phyloP scores from a whole-genome alignment of 2,113 vertebrate species.

The Ptychochromis oligacanthus region DNA sequence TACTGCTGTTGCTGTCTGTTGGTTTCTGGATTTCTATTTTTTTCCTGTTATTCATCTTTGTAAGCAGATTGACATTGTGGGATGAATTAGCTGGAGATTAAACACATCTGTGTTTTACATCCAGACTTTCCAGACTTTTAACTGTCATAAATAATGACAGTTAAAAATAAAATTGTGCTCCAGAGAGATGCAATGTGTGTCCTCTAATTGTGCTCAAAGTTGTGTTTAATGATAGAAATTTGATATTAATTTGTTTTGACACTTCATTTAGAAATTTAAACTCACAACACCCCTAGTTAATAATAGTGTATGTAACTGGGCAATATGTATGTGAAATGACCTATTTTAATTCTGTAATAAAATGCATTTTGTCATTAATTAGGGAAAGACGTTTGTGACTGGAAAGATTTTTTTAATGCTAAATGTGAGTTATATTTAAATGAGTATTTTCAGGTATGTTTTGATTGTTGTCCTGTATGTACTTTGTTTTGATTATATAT shows the following conservation, averaged over 20 bases:
- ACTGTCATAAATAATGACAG: constrained; percentile 23
- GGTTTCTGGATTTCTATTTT: constrained; percentile 8
- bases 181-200: background rate
- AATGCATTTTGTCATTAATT: constrained; percentile 18
- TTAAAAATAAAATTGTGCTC: background rate
- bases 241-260: constrained; percentile 32
- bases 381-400: background rate
- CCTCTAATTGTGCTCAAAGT: constrained; percentile 26
- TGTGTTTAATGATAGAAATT: constrained; percentile 28
- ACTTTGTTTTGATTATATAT: background rate
- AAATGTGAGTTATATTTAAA: background rate
- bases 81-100: constrained; percentile 26
- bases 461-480: background rate
- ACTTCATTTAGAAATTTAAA: constrained; percentile 35
- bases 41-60: background rate
- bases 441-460: background rate
- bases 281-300: constrained; percentile 5
- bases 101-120: constrained; percentile 45
- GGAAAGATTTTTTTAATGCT: background rate
- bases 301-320: constrained; percentile 4
- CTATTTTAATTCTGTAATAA: constrained; percentile 40
- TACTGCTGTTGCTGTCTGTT: constrained; percentile 29
- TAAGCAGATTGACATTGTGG: constrained; percentile 16
- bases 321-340: constrained; percentile 30
- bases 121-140: constrained; percentile 33